Conservation (phyloP, 2,888 invertebrate genomes). For the Romanomermis culicivorax region DNA sequence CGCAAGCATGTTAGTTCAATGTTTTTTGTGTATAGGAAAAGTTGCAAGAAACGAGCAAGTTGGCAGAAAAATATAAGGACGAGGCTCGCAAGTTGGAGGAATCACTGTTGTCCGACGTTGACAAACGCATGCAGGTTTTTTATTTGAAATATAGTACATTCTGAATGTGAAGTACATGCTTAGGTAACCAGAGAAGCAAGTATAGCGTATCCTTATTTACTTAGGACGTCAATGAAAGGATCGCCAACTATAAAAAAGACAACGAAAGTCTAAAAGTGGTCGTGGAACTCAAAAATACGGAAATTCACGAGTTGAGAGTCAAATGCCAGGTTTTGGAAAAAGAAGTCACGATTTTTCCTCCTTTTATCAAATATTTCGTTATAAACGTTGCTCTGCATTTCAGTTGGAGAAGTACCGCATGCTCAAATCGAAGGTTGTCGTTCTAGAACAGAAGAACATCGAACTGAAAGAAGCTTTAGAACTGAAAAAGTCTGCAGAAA, state of each 20-base stretch:
- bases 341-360: conserved; percentile 34
- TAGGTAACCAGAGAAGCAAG: neutral
- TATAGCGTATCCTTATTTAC: too few species aligned
- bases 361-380: neutral
- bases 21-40: neutral
- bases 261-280: conserved; percentile 64
- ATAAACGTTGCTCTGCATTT: neutral
- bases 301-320: conserved; percentile 50
- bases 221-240: too few species aligned
- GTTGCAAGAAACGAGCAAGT: neutral
- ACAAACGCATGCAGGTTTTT: neutral
- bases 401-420: neutral
- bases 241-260: conserved; percentile 36
- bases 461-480: conserved; percentile 1
- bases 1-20: too few species aligned
- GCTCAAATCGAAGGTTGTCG: neutral
- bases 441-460: neutral
- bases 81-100: neutral
- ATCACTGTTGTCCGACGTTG: neutral
- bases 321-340: conserved; percentile 40
- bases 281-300: conserved; percentile 62
- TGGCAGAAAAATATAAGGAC: neutral
- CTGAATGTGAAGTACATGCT: neutral
- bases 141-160: too few species aligned
- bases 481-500: neutral